phyloP scores from a whole-genome alignment of 37 sponge, comb jelly and placozoan species.

The Chondrosia reniformis region DNA sequence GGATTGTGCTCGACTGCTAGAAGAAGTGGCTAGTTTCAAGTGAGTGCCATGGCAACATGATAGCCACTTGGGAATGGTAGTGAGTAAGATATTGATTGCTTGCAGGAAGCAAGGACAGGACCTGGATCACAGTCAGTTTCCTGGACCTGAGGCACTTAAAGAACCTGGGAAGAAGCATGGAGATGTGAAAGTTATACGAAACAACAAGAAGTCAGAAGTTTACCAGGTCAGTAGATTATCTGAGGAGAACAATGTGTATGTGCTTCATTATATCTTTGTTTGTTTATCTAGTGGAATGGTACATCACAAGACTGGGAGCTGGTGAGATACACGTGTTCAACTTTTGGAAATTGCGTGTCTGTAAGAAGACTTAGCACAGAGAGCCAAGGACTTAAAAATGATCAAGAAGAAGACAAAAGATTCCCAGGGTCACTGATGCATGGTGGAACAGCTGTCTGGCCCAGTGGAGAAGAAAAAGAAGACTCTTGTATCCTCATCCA shows the following conservation, averaged over 20 bases:
- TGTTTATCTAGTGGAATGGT: constrained; percentile 22
- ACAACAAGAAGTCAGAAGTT: constrained; percentile 55
- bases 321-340: constrained; percentile 19
- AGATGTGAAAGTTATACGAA: constrained; percentile 55
- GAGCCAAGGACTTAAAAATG: too few relatives aligned
- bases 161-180: constrained; percentile 50
- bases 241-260: background rate
- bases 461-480: too few relatives aligned
- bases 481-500: too few relatives aligned
- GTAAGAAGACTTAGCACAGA: too few relatives aligned
- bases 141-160: background rate
- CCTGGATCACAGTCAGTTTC: constrained; percentile 7
- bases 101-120: background rate
- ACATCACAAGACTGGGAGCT: constrained; percentile 50
- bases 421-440: too few relatives aligned
- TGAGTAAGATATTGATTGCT: background rate
- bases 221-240: constrained; percentile 53
- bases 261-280: background rate
- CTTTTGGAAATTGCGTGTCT: too few relatives aligned
- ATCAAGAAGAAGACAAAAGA: too few relatives aligned
- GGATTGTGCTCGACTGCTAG: constrained; percentile 10
- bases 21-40: constrained; percentile 73
- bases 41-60: background rate
- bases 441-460: too few relatives aligned
- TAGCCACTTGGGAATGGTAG: background rate